A percentile compares a stretch with the other conserved stretches of the same genome.
Conservation (phyloP, 2,888 invertebrate species). For the Chelonus formosanus region DNA sequence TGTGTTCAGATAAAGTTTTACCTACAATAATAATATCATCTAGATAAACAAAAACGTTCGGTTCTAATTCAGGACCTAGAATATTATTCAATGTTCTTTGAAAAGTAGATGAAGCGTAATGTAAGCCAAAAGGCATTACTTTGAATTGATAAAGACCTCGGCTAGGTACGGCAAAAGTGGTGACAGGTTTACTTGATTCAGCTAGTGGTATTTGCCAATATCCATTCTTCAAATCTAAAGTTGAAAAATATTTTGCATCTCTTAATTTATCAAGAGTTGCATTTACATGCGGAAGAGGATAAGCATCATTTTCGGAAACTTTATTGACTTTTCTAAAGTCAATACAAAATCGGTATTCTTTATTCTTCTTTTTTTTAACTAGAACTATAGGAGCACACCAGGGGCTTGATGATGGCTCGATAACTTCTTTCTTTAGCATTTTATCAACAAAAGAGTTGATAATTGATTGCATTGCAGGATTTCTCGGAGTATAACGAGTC, state of each 20-base stretch:
- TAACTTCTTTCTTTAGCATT: constrained; percentile 48
- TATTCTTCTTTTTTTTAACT: constrained; percentile 47
- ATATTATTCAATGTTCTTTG: constrained; percentile 25
- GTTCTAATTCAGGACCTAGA: constrained; percentile 14
- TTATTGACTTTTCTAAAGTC: constrained; percentile 50
- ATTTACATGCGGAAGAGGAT: constrained; percentile 50
- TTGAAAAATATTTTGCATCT: constrained; percentile 6
- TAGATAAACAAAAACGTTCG: constrained; percentile 10
- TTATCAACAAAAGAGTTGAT: constrained; percentile 46
- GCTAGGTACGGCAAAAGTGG: constrained; percentile 51
- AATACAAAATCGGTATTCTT: constrained; percentile 47
- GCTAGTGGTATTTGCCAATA: constrained; percentile 46
- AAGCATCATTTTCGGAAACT: constrained; percentile 49
- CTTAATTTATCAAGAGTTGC: constrained; percentile 43
- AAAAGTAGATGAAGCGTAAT: constrained; percentile 34
- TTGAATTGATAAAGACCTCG: constrained; percentile 49
- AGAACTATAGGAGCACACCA: constrained; percentile 50
- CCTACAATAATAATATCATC: not conserved
- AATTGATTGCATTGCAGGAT: constrained; percentile 23
- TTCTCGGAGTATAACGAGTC: constrained; percentile 31
- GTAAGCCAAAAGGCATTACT: constrained; percentile 49
- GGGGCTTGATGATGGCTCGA: constrained; percentile 47
- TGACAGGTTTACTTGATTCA: constrained; percentile 39
- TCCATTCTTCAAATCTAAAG: constrained; percentile 26
- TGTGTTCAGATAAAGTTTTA: constrained; percentile 1